A percentile compares a stretch with the other conserved stretches of the same genome.
Evolutionary conservation across 2,113 vertebrate species (phyloP).

Genomic region (Heterotilapia buettikoferi): DNA sequence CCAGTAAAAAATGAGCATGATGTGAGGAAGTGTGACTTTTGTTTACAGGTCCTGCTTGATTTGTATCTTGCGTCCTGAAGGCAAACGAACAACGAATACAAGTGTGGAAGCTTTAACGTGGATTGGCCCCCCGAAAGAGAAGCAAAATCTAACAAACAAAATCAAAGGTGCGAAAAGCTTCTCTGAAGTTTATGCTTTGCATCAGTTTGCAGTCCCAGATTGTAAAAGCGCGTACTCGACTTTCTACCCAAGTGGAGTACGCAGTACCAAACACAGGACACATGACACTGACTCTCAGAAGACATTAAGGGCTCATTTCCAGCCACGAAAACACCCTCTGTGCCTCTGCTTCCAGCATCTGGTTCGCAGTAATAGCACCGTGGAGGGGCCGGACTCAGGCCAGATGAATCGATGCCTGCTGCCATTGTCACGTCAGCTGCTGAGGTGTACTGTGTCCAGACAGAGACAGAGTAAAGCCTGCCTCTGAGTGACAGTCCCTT

Average conservation of each 20-base stretch:
- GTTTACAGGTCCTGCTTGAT: background rate
- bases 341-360: constrained; percentile 6
- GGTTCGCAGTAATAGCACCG: background rate
- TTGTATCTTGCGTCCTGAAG: background rate
- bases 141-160: background rate
- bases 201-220: background rate
- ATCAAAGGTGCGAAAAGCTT: background rate
- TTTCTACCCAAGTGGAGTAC: background rate
- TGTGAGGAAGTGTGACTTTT: background rate
- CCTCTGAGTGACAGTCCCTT: constrained; percentile 46
- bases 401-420: constrained; percentile 32
- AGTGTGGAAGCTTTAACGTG: background rate
- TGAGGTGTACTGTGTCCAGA: constrained; percentile 38
- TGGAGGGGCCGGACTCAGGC: background rate
- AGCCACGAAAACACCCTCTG: background rate
- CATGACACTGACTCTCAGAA: background rate
- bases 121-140: background rate
- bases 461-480: background rate
- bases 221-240: background rate
- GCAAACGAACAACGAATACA: background rate
- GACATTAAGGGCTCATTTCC: constrained; percentile 39
- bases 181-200: background rate
- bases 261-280: background rate
- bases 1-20: background rate
- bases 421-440: constrained; percentile 28